These are phyloP conservation scores for Plagodis dolabraria DNA, from an alignment of 2,888 invertebrate genomes.

Conservation along the genomic window DNA sequence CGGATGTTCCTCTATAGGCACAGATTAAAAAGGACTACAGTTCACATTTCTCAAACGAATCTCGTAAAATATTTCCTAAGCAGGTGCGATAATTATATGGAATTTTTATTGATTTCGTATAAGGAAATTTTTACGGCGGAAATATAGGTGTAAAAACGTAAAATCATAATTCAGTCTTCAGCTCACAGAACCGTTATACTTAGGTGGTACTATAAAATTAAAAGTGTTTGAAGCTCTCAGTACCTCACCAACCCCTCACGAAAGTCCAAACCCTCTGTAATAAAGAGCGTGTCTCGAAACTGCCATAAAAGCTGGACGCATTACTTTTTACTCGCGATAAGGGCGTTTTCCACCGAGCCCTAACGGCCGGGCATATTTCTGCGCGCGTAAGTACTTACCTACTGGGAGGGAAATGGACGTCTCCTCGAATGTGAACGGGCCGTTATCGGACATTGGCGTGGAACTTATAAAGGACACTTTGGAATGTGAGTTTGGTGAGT, in stretches of 20 bases:
- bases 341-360: conserved; percentile 62
- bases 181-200: too few relatives aligned
- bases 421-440: conserved; percentile 17
- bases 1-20: too few relatives aligned
- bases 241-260: conserved; percentile 38
- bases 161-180: too few relatives aligned
- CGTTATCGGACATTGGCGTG: conserved; percentile 26
- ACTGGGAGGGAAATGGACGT: conserved; percentile 16
- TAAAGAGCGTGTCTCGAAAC: conserved; percentile 83
- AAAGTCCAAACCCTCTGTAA: conserved; percentile 69
- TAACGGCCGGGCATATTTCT: conserved; percentile 60
- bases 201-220: neutral
- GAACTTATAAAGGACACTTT: conserved; percentile 24
- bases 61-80: too few relatives aligned
- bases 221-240: conserved; percentile 31
- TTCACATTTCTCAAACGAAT: too few relatives aligned
- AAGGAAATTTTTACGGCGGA: too few relatives aligned
- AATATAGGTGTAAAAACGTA: too few relatives aligned
- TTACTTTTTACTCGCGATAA: conserved; percentile 84
- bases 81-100: too few relatives aligned
- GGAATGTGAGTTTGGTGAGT: conserved; percentile 33
- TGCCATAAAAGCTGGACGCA: conserved; percentile 82
- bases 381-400: conserved; percentile 38
- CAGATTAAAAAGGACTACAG: too few relatives aligned
- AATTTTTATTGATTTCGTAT: too few relatives aligned